Conservation (phyloP, 2,888 invertebrate genomes). For the Cetonia aurata region DNA sequence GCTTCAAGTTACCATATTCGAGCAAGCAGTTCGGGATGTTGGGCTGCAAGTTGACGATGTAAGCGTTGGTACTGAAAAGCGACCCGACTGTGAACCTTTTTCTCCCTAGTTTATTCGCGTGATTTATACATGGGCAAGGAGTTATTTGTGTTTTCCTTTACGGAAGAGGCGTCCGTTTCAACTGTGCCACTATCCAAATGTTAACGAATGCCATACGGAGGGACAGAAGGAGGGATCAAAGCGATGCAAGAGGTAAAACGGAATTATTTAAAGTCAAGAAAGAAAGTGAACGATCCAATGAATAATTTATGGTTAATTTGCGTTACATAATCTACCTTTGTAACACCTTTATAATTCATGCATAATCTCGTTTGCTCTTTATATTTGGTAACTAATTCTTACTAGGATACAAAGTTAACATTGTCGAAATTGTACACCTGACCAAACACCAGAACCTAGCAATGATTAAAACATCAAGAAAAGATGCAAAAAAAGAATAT, state of each 20-base stretch:
- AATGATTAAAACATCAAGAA: too few relatives aligned
- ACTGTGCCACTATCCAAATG: neutral
- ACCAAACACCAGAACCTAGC: too few relatives aligned
- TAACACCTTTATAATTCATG: neutral
- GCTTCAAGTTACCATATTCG: conserved; percentile 39
- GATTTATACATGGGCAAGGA: conserved; percentile 21
- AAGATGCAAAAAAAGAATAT: too few relatives aligned
- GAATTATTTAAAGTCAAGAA: conserved; percentile 33
- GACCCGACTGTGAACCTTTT: conserved; percentile 23
- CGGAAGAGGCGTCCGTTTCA: neutral
- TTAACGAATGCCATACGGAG: conserved; percentile 7
- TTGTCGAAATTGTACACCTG: too few relatives aligned
- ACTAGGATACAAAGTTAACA: too few relatives aligned
- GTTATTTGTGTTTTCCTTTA: conserved; percentile 28
- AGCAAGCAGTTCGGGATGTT: conserved; percentile 7
- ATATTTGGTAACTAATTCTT: neutral
- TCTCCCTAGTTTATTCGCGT: conserved; percentile 19
- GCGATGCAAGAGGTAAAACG: conserved; percentile 18
- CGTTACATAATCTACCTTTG: conserved; percentile 11
- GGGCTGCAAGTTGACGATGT: conserved; percentile 3
- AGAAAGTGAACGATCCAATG: conserved; percentile 30
- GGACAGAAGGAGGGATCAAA: conserved; percentile 2
- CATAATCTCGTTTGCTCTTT: neutral
- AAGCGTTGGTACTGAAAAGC: conserved; percentile 3
- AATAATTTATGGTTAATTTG: conserved; percentile 33